Base-by-base conservation (phyloP, 2,113 vertebrate species). In the Ploceus nigricollis region DNA sequence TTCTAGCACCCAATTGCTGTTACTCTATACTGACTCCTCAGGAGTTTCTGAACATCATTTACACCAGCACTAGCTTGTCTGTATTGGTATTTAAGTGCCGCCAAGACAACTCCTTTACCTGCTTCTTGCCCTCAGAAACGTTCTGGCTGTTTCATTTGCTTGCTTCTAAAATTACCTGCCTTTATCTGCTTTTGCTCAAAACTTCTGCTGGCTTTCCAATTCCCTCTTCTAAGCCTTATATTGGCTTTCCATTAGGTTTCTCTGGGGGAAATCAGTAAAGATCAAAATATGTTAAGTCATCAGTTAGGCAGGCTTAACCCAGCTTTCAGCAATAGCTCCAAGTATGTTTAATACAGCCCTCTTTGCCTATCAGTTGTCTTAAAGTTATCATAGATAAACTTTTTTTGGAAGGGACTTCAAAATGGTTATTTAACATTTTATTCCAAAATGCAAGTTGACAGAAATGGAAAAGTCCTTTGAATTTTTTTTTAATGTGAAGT, bases 111-210 rank as follows among this genome's bases (percentile, higher is more conserved):
- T 89, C 0, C 18, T 94, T 83, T 84, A 70, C 35, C 24, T 0
- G 6, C 89, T 82, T 90, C 71, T 90, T 1, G 0, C 80, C 56
- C 73, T 94, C 61, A 45, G 60, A 95, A 91, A 53, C 0, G 20
- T 95, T 76, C 89, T 96, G 96, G 90, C 96, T 96, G 85, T 97
- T 86, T 80, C 95, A 96, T 96, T 82, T 92, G 94, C 94, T 97
- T 96, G 95, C 95, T 96, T 94, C 85, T 90, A 51, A 96, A 94
- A 93, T 82, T 93, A 83, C 5, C 70, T 94, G 84, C 94, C 82
- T 68, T 94, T 87, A 68, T 51, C 65, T 96, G 94, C 94, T 96
- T 96, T 81, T 92, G 90, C 88, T 95, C 75, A 78, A 65, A 92
- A 96, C 71, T 93, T 93, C 68, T 93, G 93, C 91, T 97, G 89